A percentile compares a stretch with the other conserved stretches of the same genome.
Evolutionary conservation across 1,140 invertebrate genomes (phyloP).

Genomic region (Hylaeus volcanicus): DNA sequence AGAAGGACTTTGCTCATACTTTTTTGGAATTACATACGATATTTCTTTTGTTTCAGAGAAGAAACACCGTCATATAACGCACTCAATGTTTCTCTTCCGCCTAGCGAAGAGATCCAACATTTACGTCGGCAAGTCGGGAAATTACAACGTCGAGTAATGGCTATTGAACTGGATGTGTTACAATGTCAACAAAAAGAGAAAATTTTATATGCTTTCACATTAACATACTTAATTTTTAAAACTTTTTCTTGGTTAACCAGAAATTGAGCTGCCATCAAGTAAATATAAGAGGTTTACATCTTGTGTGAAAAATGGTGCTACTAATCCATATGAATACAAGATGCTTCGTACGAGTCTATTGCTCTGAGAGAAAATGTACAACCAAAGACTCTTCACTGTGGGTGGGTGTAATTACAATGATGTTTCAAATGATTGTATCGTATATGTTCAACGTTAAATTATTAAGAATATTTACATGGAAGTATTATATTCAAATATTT

Average conservation of each 20-base stretch:
- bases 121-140: conserved; percentile 91
- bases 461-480: background rate
- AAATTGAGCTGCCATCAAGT: conserved; percentile 65
- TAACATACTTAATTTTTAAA: conserved; percentile 92
- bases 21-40: background rate
- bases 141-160: conserved; percentile 91
- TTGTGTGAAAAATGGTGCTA: conserved; percentile 32
- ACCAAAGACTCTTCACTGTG: conserved; percentile 55
- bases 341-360: conserved; percentile 13
- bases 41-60: conserved; percentile 80
- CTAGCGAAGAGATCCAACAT: conserved; percentile 90
- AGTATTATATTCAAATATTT: conserved; percentile 19
- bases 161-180: conserved; percentile 90
- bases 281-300: conserved; percentile 8
- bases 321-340: conserved; percentile 25
- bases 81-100: conserved; percentile 84
- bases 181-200: conserved; percentile 91
- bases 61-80: conserved; percentile 83
- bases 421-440: conserved; percentile 23
- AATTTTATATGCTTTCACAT: conserved; percentile 88
- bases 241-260: conserved; percentile 91
- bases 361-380: conserved; percentile 39
- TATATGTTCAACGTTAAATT: conserved; percentile 39
- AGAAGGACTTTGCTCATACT: background rate
- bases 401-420: conserved; percentile 1